Conservation (phyloP, 2,888 invertebrate genomes). For the Drosophila falleni region DNA sequence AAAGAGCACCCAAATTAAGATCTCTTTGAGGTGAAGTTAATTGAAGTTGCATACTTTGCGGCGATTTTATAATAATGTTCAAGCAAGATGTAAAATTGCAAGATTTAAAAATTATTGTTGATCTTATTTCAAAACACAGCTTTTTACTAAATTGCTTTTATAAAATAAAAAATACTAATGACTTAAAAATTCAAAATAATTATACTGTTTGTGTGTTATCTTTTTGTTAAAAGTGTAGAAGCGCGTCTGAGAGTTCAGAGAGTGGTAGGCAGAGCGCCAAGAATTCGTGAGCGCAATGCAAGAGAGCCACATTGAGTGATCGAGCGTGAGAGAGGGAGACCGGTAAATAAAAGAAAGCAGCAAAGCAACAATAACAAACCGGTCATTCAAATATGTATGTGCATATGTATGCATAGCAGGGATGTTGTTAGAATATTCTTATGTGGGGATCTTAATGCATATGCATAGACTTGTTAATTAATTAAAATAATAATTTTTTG, state of each 20-base stretch:
- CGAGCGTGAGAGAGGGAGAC: slow-evolving; percentile 41
- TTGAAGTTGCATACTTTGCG: slow-evolving; percentile 34
- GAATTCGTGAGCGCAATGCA: slow-evolving; percentile 7
- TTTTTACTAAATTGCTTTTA: neutral
- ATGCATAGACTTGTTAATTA: slow-evolving; percentile 6
- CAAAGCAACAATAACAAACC: slow-evolving; percentile 53
- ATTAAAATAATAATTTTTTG: neutral
- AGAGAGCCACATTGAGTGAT: slow-evolving; percentile 13
- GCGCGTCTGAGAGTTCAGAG: slow-evolving; percentile 1
- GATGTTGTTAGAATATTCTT: slow-evolving; percentile 15
- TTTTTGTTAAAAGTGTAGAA: slow-evolving; percentile 24
- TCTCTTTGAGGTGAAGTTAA: neutral
- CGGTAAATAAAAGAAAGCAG: slow-evolving; percentile 58
- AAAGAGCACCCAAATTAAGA: neutral
- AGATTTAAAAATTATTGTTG: neutral
- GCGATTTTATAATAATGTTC: neutral
- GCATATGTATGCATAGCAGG: slow-evolving; percentile 9
- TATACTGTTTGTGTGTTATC: slow-evolving; percentile 1
- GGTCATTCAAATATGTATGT: slow-evolving; percentile 34
- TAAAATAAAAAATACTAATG: neutral
- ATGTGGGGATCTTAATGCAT: slow-evolving; percentile 4
- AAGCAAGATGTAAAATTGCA: neutral
- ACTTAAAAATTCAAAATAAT: neutral
- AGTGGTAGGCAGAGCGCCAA: slow-evolving; percentile 40
- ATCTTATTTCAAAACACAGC: neutral